A percentile compares a stretch with the other conserved stretches of the same genome.
Evolutionary conservation across 2,113 vertebrate species (phyloP).

Genomic region (Tenebrosternarchus preto): DNA sequence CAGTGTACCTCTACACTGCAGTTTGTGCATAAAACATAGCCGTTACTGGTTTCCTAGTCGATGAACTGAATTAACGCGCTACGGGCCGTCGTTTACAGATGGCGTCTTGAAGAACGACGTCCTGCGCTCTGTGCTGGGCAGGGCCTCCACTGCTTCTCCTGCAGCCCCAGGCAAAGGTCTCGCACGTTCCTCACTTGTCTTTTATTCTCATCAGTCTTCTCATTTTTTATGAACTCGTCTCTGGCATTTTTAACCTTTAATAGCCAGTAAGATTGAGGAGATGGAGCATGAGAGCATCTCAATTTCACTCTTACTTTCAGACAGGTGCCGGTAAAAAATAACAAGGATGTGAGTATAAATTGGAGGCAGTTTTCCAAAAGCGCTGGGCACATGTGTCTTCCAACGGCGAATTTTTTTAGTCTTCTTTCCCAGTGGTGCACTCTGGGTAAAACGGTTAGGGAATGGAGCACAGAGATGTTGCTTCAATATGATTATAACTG

Average conservation of each 20-base stretch:
- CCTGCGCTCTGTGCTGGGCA: conserved; percentile 40
- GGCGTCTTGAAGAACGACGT: conserved; percentile 26
- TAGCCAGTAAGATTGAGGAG: conserved; percentile 42
- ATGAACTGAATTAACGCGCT: conserved; percentile 2
- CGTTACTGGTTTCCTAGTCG: neutral
- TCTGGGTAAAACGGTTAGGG: conserved; percentile 5
- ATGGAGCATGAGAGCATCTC: neutral
- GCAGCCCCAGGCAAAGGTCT: conserved; percentile 55
- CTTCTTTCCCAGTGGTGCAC: neutral
- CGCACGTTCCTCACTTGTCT: conserved; percentile 43
- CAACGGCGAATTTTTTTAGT: neutral
- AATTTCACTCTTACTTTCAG: neutral
- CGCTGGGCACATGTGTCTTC: neutral
- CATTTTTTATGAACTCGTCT: conserved; percentile 65
- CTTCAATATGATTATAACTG: neutral
- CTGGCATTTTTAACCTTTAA: conserved; percentile 60
- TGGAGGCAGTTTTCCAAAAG: neutral
- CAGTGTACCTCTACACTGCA: neutral
- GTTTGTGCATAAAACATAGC: neutral
- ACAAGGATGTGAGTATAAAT: conserved; percentile 18
- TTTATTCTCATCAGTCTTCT: conserved; percentile 65
- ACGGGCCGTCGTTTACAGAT: conserved; percentile 9
- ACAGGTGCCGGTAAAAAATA: neutral
- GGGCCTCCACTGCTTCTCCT: conserved; percentile 54
- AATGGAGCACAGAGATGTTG: neutral